Percentiles rank a stretch among this genome's conserved stretches.
phyloP scores from a whole-genome alignment of 2,888 invertebrate species.

The Helicoverpa assulta region DNA sequence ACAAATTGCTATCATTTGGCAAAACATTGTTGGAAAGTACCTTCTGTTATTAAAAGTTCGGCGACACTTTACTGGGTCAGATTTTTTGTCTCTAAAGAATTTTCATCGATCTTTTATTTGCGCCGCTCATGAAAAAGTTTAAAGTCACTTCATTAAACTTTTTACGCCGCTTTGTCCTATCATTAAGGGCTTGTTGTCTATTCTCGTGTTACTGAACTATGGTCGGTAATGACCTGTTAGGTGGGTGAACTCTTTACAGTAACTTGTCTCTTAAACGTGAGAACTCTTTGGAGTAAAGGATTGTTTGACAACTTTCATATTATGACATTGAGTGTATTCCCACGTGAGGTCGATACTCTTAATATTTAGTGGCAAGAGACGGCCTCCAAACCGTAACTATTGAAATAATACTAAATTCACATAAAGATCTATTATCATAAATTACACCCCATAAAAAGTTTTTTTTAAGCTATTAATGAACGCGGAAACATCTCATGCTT shows the following conservation, averaged over 20 bases:
- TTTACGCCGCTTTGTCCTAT: conserved; percentile 26
- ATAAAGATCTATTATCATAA: not conserved
- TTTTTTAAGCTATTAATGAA: not conserved
- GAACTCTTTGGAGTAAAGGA: conserved; percentile 10
- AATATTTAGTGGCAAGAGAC: not conserved
- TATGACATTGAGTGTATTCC: conserved; percentile 26
- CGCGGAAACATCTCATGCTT: not conserved
- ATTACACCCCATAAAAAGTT: not conserved
- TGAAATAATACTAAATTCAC: not conserved
- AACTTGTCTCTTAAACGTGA: conserved; percentile 45
- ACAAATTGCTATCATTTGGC: conserved; percentile 53
- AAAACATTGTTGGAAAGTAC: conserved; percentile 38
- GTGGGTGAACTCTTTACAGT: conserved; percentile 37
- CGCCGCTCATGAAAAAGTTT: conserved; percentile 19
- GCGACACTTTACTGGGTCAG: conserved; percentile 57
- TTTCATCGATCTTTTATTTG: conserved; percentile 31
- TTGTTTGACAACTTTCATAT: conserved; percentile 36
- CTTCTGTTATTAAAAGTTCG: conserved; percentile 52
- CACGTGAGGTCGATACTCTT: conserved; percentile 30
- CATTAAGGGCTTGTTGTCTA: conserved; percentile 16
- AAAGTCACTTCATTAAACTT: conserved; percentile 28
- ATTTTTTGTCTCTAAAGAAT: conserved; percentile 27
- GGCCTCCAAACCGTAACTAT: not conserved
- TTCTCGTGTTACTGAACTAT: conserved; percentile 33
- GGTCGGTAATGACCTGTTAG: conserved; percentile 17